Base-by-base conservation (phyloP, 2,888 invertebrate genomes). In the Drosophila ezoana region DNA sequence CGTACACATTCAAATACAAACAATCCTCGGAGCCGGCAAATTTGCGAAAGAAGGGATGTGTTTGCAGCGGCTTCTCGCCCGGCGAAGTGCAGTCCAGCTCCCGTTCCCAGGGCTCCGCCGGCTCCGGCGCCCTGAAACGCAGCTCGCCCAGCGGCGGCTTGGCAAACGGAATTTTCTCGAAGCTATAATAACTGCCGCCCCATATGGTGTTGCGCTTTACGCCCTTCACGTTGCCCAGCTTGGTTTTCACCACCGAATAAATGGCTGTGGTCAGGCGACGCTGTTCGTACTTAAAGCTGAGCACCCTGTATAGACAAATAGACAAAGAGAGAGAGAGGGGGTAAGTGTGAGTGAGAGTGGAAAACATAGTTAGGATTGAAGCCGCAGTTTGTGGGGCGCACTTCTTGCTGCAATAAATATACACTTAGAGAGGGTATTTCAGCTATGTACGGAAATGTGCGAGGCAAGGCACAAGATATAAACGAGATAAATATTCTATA, bases 1-100 rank as follows among this genome's bases (percentile, higher is more conserved):
- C 90, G 37, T 89, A 92, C 0, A 94, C 93, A 87, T 94, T 94
- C n/a, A 94, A 76, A 78, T 93, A 93, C 3, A 94, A 79, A 68
- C 94, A 94, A 81, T 94, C 93, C 84, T 94, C 94, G 2, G 91
- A 89, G 33, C 94, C 94, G 9, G 93, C 89, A 49, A 89, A 87
- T 67, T 92, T 91, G 11, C 90, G 76, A 38, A 89, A 86, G 16
- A 92, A 74, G 38, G 87, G 71, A 75, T 92, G 89, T 2, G 84
- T 80, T 67, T 93, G 92, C 58, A 92, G 72, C 13, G 91, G 91
- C 52, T 89, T 80, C 14, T 90, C 87, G 0, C 90, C 90, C 41
- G 91, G 88, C 5, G 87, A 76, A 0, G 92, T 91, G 38, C 93
- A 93, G 72, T 94, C 92, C 61, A 91, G 75, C 0, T 93, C 79